These are phyloP conservation scores for Trematomus bernacchii DNA, from an alignment of 2,797 vertebrate species.

Conservation along the genomic window DNA sequence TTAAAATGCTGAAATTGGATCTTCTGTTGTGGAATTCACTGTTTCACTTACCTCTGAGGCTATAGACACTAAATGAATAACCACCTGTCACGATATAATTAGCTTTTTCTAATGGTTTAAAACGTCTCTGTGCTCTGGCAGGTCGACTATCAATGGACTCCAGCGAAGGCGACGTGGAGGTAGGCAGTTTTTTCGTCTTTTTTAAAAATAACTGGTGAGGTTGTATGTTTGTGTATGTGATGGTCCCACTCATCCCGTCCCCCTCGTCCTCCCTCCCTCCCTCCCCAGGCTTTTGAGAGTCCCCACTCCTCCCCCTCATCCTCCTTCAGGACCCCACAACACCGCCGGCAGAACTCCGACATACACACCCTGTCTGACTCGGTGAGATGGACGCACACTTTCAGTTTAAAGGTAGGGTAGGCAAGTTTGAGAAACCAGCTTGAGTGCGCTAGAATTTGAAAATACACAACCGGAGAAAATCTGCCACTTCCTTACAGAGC, in stretches of 20 bases:
- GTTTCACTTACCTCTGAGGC: neutral
- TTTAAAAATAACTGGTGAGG: slow-evolving; percentile 4
- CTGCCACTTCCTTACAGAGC: too few relatives aligned
- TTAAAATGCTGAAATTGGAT: neutral
- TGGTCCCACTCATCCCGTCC: slow-evolving; percentile 52
- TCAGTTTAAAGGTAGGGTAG: too few relatives aligned
- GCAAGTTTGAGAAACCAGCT: too few relatives aligned
- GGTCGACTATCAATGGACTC: slow-evolving; percentile 89
- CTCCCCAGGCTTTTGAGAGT: slow-evolving; percentile 88
- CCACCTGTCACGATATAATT: neutral
- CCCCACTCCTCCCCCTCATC: slow-evolving; percentile 90
- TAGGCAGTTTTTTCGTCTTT: slow-evolving; percentile 49
- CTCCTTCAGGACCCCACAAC: slow-evolving; percentile 81
- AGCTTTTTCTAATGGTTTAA: neutral
- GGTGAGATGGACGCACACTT: slow-evolving; percentile 80
- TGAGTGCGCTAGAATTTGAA: too few relatives aligned
- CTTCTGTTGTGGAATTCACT: neutral
- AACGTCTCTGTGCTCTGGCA: slow-evolving; percentile 62
- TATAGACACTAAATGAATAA: neutral
- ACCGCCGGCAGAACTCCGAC: slow-evolving; percentile 86
- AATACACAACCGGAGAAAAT: too few relatives aligned
- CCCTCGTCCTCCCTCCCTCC: slow-evolving; percentile 36
- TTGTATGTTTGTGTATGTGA: slow-evolving; percentile 48
- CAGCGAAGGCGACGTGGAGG: slow-evolving; percentile 88
- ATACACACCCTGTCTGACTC: slow-evolving; percentile 75